These are phyloP conservation scores for Andricus curvator DNA, from an alignment of 2,888 invertebrate genomes.

Conservation along the genomic window DNA sequence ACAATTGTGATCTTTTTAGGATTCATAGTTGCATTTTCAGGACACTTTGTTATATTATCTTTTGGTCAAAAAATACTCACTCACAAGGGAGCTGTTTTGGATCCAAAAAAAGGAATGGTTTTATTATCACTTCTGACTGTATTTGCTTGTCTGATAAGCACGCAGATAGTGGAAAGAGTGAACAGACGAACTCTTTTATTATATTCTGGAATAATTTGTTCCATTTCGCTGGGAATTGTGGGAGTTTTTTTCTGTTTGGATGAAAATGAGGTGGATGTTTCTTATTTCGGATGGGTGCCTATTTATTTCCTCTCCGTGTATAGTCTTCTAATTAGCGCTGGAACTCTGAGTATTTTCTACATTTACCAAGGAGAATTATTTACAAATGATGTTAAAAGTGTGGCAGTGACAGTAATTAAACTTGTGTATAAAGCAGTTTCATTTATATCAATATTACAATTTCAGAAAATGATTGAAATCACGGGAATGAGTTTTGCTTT, in stretches of 20 bases:
- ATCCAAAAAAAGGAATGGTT: conserved; percentile 80
- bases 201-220: neutral
- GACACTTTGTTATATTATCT: conserved; percentile 81
- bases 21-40: conserved; percentile 82
- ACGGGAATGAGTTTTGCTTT: neutral
- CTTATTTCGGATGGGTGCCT: neutral
- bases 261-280: neutral
- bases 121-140: conserved; percentile 80
- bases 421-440: neutral
- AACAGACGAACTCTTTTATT: neutral
- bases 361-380: conserved; percentile 29
- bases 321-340: neutral
- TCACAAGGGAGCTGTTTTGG: conserved; percentile 79
- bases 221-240: neutral
- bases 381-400: neutral
- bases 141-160: conserved; percentile 5
- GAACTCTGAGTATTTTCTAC: conserved; percentile 15
- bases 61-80: conserved; percentile 83
- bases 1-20: conserved; percentile 82
- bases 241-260: neutral
- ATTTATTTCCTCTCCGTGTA: neutral
- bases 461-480: neutral
- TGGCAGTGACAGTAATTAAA: conserved; percentile 1
- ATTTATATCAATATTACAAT: neutral
- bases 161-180: neutral